Evolutionary conservation across 2,888 invertebrate genomes (phyloP).

Genomic region (Amaurobius ferox): DNA sequence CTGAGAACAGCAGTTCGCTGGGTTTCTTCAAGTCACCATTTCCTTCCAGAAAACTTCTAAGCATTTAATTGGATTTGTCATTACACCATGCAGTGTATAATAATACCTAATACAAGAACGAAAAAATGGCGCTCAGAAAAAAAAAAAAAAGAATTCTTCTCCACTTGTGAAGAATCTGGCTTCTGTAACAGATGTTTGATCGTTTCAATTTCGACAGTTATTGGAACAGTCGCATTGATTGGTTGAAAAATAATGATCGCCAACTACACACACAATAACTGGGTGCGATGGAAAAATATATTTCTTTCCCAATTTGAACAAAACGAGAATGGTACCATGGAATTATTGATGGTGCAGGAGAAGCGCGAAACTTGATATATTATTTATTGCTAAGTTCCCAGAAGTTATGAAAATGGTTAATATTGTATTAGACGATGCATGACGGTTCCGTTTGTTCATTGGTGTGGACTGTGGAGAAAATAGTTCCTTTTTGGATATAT

Average conservation of each 20-base stretch:
- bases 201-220: constrained; percentile 19
- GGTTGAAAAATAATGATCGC: background rate
- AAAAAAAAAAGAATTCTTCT: background rate
- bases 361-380: background rate
- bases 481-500: too few relatives aligned
- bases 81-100: background rate
- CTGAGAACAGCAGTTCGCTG: background rate
- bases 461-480: too few relatives aligned
- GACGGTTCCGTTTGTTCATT: background rate
- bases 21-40: background rate
- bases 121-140: background rate
- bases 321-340: background rate
- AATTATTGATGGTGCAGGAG: background rate
- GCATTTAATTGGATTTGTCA: background rate
- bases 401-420: background rate
- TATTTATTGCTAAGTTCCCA: background rate
- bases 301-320: background rate
- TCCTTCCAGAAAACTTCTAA: background rate
- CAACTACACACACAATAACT: background rate
- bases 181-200: constrained; percentile 49
- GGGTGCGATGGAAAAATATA: background rate
- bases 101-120: background rate
- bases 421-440: constrained; percentile 1
- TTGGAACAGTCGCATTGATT: constrained; percentile 1
- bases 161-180: background rate